phyloP scores from a whole-genome alignment of 2,888 invertebrate species.

The Brachylomia viminalis region DNA sequence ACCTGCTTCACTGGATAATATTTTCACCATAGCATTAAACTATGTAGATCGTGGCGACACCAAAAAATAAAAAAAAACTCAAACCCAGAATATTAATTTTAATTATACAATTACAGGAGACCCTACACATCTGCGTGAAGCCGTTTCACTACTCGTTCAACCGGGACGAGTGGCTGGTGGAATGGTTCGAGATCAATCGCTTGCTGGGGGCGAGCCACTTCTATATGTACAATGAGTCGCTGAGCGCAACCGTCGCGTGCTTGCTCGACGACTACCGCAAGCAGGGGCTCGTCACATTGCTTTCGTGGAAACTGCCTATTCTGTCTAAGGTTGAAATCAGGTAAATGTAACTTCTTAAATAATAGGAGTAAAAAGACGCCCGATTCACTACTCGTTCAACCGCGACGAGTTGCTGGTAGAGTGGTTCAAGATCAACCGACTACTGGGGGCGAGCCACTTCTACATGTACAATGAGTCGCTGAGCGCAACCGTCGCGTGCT shows the following conservation, averaged over 20 bases:
- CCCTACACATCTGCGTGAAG: slow-evolving; percentile 96
- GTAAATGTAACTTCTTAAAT: too few relatives aligned
- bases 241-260: slow-evolving; percentile 95
- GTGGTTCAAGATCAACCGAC: slow-evolving; percentile 96
- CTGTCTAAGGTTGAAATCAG: slow-evolving; percentile 96
- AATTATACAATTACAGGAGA: slow-evolving; percentile 83
- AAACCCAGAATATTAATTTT: not conserved
- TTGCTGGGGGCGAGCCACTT: slow-evolving; percentile 96
- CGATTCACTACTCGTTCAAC: too few relatives aligned
- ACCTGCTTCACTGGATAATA: not conserved
- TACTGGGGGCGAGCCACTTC: slow-evolving; percentile 96
- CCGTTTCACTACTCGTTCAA: slow-evolving; percentile 97
- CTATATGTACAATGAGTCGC: slow-evolving; percentile 97
- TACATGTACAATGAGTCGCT: slow-evolving; percentile 97
- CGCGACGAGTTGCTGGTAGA: slow-evolving; percentile 95
- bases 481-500: slow-evolving; percentile 94
- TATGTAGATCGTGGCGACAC: not conserved
- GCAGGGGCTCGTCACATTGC: slow-evolving; percentile 92
- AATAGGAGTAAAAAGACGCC: too few relatives aligned
- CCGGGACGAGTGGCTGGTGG: slow-evolving; percentile 95
- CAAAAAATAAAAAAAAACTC: not conserved
- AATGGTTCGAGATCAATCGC: slow-evolving; percentile 97
- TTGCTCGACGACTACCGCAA: slow-evolving; percentile 92
- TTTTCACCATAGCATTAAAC: not conserved
- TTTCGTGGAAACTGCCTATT: slow-evolving; percentile 96